Evolutionary conservation across 1,140 invertebrate genomes (phyloP).

Genomic region (Meloidogyne floridensis): DNA sequence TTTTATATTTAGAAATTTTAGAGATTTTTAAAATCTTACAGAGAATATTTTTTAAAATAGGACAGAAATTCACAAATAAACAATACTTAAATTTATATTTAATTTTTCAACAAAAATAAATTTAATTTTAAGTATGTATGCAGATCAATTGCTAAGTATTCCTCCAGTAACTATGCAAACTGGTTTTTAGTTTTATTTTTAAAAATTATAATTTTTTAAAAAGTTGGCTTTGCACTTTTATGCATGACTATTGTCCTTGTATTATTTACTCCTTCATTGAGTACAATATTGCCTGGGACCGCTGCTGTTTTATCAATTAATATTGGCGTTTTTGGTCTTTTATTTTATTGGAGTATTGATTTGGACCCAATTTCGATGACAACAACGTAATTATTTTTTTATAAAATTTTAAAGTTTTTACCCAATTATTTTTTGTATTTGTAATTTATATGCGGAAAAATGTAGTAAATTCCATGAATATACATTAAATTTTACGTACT

Average conservation of each 20-base stretch:
- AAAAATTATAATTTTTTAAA: conserved; percentile 52
- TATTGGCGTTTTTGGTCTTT: conserved; percentile 67
- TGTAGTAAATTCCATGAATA: neutral
- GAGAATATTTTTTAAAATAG: too few species aligned
- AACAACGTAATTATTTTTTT: conserved; percentile 46
- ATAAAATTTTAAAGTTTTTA: neutral
- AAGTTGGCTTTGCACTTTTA: conserved; percentile 67
- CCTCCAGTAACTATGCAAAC: conserved; percentile 27
- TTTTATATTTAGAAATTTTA: too few species aligned
- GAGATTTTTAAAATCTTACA: too few species aligned
- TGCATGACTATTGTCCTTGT: conserved; percentile 67
- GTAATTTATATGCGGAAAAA: neutral
- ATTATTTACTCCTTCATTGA: conserved; percentile 67
- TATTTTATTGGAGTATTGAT: conserved; percentile 66
- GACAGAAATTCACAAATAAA: too few species aligned
- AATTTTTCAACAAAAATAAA: too few species aligned
- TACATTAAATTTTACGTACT: too few species aligned
- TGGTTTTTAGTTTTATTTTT: neutral
- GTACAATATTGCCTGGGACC: conserved; percentile 66
- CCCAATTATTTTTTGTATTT: neutral
- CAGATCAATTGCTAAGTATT: conserved; percentile 63
- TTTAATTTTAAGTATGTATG: conserved; percentile 56
- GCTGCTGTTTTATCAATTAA: conserved; percentile 67
- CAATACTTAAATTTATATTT: too few species aligned
- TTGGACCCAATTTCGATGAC: conserved; percentile 70